Evolutionary conservation across 2,888 invertebrate species (phyloP).

Genomic region (Argyra leucocephala): DNA sequence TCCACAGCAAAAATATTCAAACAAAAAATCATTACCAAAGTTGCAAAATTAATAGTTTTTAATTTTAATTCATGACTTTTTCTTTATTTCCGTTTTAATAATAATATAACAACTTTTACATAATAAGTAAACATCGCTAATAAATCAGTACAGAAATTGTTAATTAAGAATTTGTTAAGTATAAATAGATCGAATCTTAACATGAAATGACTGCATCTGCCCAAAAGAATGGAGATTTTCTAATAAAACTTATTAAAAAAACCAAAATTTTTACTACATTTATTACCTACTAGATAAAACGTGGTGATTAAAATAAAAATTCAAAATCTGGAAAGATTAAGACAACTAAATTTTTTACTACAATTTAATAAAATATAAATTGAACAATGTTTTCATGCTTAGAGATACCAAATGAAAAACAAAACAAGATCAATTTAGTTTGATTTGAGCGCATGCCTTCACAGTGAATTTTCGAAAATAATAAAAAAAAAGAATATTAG

Average conservation of each 20-base stretch:
- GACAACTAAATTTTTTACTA: neutral
- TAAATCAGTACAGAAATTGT: slow-evolving; percentile 19
- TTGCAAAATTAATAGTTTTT: no score
- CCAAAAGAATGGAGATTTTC: slow-evolving; percentile 22
- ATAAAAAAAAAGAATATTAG: no score
- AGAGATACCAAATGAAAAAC: no score
- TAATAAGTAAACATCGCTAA: neutral
- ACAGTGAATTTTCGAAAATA: no score
- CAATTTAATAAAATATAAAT: no score
- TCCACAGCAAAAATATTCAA: no score
- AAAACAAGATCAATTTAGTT: no score
- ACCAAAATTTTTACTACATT: slow-evolving; percentile 10
- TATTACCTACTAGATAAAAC: slow-evolving; percentile 1
- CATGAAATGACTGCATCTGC: slow-evolving; percentile 30
- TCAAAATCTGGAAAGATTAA: neutral
- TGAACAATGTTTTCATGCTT: no score
- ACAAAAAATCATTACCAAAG: no score
- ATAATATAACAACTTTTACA: neutral
- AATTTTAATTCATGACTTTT: no score
- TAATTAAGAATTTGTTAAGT: slow-evolving; percentile 22
- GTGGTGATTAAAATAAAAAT: slow-evolving; percentile 17
- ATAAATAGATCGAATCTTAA: slow-evolving; percentile 28
- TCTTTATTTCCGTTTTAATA: no score
- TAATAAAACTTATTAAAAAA: slow-evolving; percentile 20
- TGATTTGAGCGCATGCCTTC: no score